Conservation (phyloP, 2,113 vertebrate species). For the Brachyhypopomus occidentalis region DNA sequence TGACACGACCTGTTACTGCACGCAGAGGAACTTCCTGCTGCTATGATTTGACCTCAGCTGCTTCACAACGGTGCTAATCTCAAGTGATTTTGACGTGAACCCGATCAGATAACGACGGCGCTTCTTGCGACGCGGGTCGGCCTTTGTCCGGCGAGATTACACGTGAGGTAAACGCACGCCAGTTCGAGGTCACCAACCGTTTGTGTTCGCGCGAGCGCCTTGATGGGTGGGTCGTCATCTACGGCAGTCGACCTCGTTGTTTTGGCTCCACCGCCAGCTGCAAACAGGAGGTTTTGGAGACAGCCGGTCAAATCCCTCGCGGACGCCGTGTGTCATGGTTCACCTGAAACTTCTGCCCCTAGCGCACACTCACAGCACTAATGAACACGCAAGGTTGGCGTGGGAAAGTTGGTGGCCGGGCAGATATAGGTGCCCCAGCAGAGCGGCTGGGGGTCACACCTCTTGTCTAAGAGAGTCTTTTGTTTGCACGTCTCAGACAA, state of each 20-base stretch:
- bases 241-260: slow-evolving; percentile 5
- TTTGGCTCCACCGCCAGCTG: not conserved
- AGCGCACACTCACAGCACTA: slow-evolving; percentile 79
- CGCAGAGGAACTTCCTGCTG: slow-evolving; percentile 44
- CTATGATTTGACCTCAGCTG: slow-evolving; percentile 34
- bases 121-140: not conserved
- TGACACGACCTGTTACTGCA: slow-evolving; percentile 36
- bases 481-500: slow-evolving; percentile 63
- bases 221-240: slow-evolving; percentile 28
- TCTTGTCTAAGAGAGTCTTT: slow-evolving; percentile 58
- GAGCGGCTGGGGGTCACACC: slow-evolving; percentile 53
- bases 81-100: not conserved
- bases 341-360: slow-evolving; percentile 96
- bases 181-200: not conserved
- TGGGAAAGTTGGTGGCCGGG: slow-evolving; percentile 90
- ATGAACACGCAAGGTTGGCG: slow-evolving; percentile 89
- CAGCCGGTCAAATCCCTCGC: not conserved
- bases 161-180: not conserved
- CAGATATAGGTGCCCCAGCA: slow-evolving; percentile 95
- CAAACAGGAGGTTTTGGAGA: slow-evolving; percentile 12
- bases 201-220: not conserved
- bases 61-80: not conserved
- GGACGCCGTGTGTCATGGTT: slow-evolving; percentile 69
- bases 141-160: not conserved
- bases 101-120: not conserved